Percentiles rank a stretch among this genome's conserved stretches.
Conservation (phyloP, 2,888 invertebrate genomes). For the Cerastoderma edule region DNA sequence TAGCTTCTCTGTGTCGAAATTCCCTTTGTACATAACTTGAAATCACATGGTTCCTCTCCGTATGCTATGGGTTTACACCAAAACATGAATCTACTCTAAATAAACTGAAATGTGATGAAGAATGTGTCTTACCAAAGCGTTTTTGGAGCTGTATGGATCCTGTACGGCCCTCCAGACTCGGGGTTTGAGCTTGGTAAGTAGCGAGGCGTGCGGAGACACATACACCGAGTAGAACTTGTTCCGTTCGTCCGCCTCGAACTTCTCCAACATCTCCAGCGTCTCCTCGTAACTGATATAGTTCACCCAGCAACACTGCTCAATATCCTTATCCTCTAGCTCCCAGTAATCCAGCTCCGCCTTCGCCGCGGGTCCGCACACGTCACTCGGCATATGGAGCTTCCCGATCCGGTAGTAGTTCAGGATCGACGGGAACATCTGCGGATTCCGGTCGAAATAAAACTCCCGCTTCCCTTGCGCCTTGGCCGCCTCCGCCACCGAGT, state of each 20-base stretch:
- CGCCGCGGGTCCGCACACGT: conserved; percentile 67
- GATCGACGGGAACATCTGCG: conserved; percentile 68
- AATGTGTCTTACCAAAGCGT: conserved; percentile 63
- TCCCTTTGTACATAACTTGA: too few species aligned
- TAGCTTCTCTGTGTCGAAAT: too few species aligned
- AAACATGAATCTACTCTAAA: too few species aligned
- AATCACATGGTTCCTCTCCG: too few species aligned
- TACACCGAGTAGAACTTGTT: conserved; percentile 59
- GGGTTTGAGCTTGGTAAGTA: conserved; percentile 55
- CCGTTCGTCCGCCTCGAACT: conserved; percentile 66
- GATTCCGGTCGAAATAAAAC: conserved; percentile 69
- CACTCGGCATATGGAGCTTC: conserved; percentile 68
- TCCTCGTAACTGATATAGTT: conserved; percentile 72
- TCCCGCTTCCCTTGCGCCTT: conserved; percentile 65
- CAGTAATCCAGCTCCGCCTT: conserved; percentile 75
- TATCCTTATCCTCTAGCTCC: conserved; percentile 74
- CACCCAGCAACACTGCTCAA: conserved; percentile 77
- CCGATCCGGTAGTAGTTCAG: conserved; percentile 69
- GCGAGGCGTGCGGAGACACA: conserved; percentile 53
- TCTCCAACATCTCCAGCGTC: conserved; percentile 64
- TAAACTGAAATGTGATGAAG: background rate
- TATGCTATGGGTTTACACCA: too few species aligned
- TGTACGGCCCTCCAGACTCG: conserved; percentile 68
- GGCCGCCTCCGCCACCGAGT: conserved; percentile 62
- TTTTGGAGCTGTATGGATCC: conserved; percentile 65